Percentiles rank a stretch among this genome's conserved stretches.
Evolutionary conservation across 2,797 vertebrate genomes (phyloP).

Genomic region (Pelobates cultripes): DNA sequence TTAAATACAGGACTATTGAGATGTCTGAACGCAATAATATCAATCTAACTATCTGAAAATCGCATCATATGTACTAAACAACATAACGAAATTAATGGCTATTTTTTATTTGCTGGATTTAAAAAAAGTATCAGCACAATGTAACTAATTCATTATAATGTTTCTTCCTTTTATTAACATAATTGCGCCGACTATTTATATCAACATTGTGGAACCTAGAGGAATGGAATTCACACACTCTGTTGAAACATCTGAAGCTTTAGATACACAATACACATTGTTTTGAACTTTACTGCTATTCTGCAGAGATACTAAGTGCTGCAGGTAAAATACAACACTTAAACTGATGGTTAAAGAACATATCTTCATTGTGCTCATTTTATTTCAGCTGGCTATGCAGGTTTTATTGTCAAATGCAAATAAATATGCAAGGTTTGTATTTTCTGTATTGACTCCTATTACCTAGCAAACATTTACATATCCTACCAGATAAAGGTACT

Average conservation of each 20-base stretch:
- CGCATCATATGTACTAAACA: no score
- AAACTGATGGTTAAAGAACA: constrained; percentile 31
- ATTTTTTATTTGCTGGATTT: no score
- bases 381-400: constrained; percentile 35
- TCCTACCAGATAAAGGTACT: constrained; percentile 26
- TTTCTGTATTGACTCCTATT: constrained; percentile 22
- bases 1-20: no score
- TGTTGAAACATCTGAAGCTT: not conserved
- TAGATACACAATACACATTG: constrained; percentile 18
- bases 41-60: no score
- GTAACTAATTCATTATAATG: no score
- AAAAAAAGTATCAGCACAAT: no score
- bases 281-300: constrained; percentile 20
- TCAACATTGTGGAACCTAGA: constrained; percentile 9
- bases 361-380: constrained; percentile 15
- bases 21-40: no score
- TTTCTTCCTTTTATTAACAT: constrained; percentile 1
- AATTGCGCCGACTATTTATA: constrained; percentile 29
- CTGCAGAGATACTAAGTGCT: not conserved
- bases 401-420: constrained; percentile 37
- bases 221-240: constrained; percentile 3
- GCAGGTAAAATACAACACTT: constrained; percentile 11
- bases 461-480: constrained; percentile 45
- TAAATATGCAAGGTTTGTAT: constrained; percentile 42
- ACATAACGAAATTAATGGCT: no score